A percentile compares a stretch with the other conserved stretches of the same genome.
phyloP scores from a whole-genome alignment of 1,140 invertebrate genomes.

The Lordiphosa mommai region DNA sequence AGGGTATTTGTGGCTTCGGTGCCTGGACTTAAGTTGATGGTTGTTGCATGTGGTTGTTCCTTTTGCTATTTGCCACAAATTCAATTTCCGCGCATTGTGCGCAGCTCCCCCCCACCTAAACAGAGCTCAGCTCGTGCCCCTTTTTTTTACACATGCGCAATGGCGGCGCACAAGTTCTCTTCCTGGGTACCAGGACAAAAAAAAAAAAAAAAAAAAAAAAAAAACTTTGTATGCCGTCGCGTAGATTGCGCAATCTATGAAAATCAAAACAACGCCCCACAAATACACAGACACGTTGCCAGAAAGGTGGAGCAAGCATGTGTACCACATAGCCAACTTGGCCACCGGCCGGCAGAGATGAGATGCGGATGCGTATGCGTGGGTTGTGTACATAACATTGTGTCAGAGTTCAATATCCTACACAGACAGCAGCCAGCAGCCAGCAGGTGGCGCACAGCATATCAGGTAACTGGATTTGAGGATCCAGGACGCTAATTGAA shows the following conservation, averaged over 20 bases:
- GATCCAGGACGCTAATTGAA: not conserved
- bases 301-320: not conserved
- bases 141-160: not conserved
- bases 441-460: conserved; percentile 32
- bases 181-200: conserved; percentile 23
- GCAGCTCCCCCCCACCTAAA: conserved; percentile 42
- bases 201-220: conserved; percentile 9
- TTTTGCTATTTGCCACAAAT: conserved; percentile 63
- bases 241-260: conserved; percentile 69
- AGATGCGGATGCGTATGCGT: not conserved
- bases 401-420: conserved; percentile 76
- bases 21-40: no score
- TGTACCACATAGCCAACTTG: conserved; percentile 31
- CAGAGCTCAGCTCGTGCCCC: conserved; percentile 1
- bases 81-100: conserved; percentile 75
- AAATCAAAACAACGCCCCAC: conserved; percentile 76
- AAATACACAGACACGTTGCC: conserved; percentile 36
- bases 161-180: no score
- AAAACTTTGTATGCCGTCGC: conserved; percentile 18
- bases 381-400: conserved; percentile 49
- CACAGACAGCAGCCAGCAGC: conserved; percentile 19
- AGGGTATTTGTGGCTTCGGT: no score
- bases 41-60: conserved; percentile 12
- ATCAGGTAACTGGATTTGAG: not conserved
- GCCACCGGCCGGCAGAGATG: conserved; percentile 53